Evolutionary conservation across 2,888 invertebrate species (phyloP).

Genomic region (Agonopterix heracliana): DNA sequence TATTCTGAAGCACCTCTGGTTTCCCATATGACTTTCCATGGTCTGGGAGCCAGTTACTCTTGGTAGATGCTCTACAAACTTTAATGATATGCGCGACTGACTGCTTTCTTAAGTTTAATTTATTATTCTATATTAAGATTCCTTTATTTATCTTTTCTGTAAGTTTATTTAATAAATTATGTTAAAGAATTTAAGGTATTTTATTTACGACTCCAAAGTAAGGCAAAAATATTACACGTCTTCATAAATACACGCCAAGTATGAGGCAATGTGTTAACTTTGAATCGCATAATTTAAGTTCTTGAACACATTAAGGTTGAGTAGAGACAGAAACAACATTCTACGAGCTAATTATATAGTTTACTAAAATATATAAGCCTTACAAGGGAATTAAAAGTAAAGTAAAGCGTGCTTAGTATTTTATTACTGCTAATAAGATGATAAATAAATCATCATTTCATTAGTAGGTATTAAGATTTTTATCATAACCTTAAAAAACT

Average conservation of each 20-base stretch:
- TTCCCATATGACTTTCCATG: constrained; percentile 37
- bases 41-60: constrained; percentile 32
- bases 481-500: too few relatives aligned
- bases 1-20: constrained; percentile 33
- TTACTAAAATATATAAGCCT: constrained; percentile 21
- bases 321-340: constrained; percentile 32
- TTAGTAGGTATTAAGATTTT: too few relatives aligned
- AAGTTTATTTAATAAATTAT: constrained; percentile 15
- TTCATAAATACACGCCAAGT: constrained; percentile 3
- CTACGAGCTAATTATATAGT: constrained; percentile 24
- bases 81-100: constrained; percentile 37
- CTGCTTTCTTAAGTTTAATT: constrained; percentile 27
- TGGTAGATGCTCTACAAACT: constrained; percentile 33
- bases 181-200: constrained; percentile 13
- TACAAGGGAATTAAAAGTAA: constrained; percentile 17
- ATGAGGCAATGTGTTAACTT: constrained; percentile 25
- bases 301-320: constrained; percentile 19
- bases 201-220: not conserved
- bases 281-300: constrained; percentile 25
- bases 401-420: constrained; percentile 1
- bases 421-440: constrained; percentile 2
- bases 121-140: constrained; percentile 7
- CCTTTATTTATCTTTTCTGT: constrained; percentile 2
- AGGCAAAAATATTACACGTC: not conserved
- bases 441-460: not conserved